Base-by-base conservation (phyloP, 1,140 invertebrate genomes). In the Papilio helenus region DNA sequence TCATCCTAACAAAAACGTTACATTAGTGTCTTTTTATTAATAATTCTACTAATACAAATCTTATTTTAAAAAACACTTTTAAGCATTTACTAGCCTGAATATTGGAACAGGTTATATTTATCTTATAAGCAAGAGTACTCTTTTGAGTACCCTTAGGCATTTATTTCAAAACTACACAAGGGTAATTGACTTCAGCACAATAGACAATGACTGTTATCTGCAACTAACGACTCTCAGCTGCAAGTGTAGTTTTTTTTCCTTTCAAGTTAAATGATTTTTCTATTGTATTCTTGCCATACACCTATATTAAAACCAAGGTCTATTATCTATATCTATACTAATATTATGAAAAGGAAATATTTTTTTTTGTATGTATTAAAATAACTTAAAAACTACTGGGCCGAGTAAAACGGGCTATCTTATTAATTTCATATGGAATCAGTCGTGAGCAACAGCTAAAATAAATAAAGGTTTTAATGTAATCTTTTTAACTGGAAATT, bases 221-320 rank as follows among this genome's bases (percentile, higher is more conserved):
- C 76, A 79, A 74, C 76, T 85, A 85, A 85, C 65, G 84, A 85
- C 81, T 58, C 49, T 49, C 7, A 39, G 73, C 65, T 80, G 79
- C 82, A 77, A 79, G 73, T 79, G 18, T 58, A 72, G 18, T 58
- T 10, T 3, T 23, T 58, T 58, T 58, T 58, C 9, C 55, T 58
- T 58, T 3, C 55, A 9, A 58, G 20, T 20, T 58, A 58, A 20
- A 58, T 23, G 18, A 58, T 58, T 58, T 58, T 20, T 58, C 55
- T 58, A 10, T 58, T 58, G 20, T 58, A n/a, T 58, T 58, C n/a
- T 7, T 49, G 46, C 18, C 46, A 16, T 49, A 18, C 18, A 49
- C 3, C 46, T 49, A 18, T 49, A 49, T 0, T 23, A 9, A 20
- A 58, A 23, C 9, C 5, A 18, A 55, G 51, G 51, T 58, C 8